Base-by-base conservation (phyloP, 1,140 invertebrate genomes). In the Sycophaga agraensis region DNA sequence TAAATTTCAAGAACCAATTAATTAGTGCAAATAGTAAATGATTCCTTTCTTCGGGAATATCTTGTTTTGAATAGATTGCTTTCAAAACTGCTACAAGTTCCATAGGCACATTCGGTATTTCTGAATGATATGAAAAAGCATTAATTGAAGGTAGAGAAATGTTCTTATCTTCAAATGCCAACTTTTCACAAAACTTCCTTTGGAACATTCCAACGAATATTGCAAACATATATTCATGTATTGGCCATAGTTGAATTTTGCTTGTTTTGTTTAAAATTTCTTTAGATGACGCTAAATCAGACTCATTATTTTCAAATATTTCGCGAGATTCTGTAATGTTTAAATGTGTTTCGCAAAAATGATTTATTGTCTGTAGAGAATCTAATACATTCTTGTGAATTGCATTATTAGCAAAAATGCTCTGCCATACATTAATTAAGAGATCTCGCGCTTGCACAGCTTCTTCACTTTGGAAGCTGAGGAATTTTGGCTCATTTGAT, bases 181-280 rank as follows among this genome's bases (percentile, higher is more conserved):
- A 43, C 34, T 63, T n/a, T 51, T 56, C 63, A 49, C 61, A 71
- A 8, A 69, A 53, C 34, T 64, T 59, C 43, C 57, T 66, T 31
- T 75, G 71, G n/a, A 73, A 58, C 45, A 59, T 68, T 45, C 61
- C 56, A 0, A 66, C 63, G 21, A 76, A 67, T 28, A 71, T 46
- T 5, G 69, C 16, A 37, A 79, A 76, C 7, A 81, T 59, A 22
- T 79, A 76, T 31, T 83, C 81, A 21, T 78, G 74, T 28, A 83
- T 49, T 2, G 82, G 81, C 78, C 77, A 82, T 12, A 82, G 37
- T 45, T 76, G 70, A 21, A 71, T 68, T 31, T 67, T 65, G 11
- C 50, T 35, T 12, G 31, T 50, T 16, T 24, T 43, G 34, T 66
- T 54, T 2, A 34, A 28, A 1, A 68, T 46, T 50, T 67, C 24